Evolutionary conservation across 1,140 invertebrate genomes (phyloP).

Genomic region (Phortica variegata): DNA sequence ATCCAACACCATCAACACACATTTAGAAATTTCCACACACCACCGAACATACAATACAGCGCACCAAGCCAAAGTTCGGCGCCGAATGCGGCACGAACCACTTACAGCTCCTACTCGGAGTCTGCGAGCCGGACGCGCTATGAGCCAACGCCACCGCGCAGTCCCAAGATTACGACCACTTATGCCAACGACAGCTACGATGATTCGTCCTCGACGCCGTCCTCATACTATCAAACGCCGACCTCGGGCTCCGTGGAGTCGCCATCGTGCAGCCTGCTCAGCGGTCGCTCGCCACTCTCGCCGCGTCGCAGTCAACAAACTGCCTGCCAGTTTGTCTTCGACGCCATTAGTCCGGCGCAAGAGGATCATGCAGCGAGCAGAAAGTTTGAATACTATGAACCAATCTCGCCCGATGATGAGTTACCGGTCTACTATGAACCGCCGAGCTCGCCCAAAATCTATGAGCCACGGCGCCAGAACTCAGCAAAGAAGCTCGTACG

Average conservation of each 20-base stretch:
- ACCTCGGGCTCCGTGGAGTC: constrained; percentile 45
- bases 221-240: constrained; percentile 49
- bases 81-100: constrained; percentile 14
- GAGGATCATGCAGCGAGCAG: constrained; percentile 20
- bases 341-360: constrained; percentile 41
- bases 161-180: constrained; percentile 53
- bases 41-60: constrained; percentile 22
- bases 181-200: constrained; percentile 52
- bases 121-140: constrained; percentile 8
- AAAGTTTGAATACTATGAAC: constrained; percentile 55
- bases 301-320: constrained; percentile 42
- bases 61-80: constrained; percentile 13
- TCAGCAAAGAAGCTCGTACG: constrained; percentile 35
- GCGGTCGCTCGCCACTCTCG: constrained; percentile 21
- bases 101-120: constrained; percentile 10
- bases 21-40: constrained; percentile 20
- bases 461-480: constrained; percentile 28
- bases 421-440: constrained; percentile 34
- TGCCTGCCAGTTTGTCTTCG: constrained; percentile 50
- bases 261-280: constrained; percentile 23
- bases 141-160: constrained; percentile 37
- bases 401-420: constrained; percentile 51
- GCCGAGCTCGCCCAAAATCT: constrained; percentile 27
- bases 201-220: constrained; percentile 37
- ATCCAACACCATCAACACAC: background rate